Conservation (phyloP, 2,888 invertebrate genomes). For the Stenotaenia linearis region DNA sequence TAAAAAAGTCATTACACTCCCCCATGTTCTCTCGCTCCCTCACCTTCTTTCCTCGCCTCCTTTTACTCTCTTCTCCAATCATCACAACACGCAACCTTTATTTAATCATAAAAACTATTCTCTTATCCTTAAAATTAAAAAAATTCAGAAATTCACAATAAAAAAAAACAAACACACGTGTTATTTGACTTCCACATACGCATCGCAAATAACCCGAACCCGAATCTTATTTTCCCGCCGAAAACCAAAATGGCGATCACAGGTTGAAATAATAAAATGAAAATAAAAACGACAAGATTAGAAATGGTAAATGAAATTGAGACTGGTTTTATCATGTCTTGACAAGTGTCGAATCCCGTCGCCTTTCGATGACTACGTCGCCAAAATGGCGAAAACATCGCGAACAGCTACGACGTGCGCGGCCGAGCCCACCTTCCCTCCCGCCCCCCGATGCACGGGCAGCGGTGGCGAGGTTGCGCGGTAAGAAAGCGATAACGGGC, state of each 20-base stretch:
- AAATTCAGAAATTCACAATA: too few relatives aligned
- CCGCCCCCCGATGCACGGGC: not conserved
- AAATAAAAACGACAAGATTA: not conserved
- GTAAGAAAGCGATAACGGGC: not conserved
- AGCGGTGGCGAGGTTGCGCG: not conserved
- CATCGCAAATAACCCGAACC: too few relatives aligned
- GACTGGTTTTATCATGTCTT: not conserved
- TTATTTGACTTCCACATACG: too few relatives aligned
- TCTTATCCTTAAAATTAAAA: too few relatives aligned
- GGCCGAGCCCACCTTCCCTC: too few relatives aligned
- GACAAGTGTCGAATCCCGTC: not conserved
- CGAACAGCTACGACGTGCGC: not conserved
- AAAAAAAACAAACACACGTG: not conserved
- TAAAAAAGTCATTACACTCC: constrained; percentile 17
- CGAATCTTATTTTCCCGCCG: not conserved
- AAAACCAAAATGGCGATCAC: not conserved
- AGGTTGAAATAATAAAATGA: not conserved
- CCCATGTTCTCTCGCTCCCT: not conserved
- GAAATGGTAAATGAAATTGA: not conserved
- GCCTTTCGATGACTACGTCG: not conserved
- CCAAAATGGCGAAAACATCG: constrained; percentile 26
- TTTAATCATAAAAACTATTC: not conserved
- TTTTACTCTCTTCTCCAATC: not conserved
- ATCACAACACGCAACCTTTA: not conserved
- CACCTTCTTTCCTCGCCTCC: not conserved